Percentiles rank a stretch among this genome's conserved stretches.
Conservation (phyloP, 1,140 invertebrate species). For the Drosophila quadrilineata region DNA sequence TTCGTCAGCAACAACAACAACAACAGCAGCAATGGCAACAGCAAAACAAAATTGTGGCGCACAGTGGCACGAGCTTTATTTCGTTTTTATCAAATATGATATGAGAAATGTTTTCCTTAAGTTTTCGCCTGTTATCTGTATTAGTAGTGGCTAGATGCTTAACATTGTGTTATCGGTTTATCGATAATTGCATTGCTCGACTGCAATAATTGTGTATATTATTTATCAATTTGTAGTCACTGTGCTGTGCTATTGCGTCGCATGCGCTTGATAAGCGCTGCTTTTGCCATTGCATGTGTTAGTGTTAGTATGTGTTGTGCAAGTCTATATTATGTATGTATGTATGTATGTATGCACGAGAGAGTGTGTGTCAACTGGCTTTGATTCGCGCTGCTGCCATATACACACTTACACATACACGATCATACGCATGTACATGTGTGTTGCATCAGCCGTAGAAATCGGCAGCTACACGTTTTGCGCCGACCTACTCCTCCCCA, state of each 20-base stretch:
- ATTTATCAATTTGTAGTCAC: slow-evolving; percentile 11
- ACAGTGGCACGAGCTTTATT: slow-evolving; percentile 46
- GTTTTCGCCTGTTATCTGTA: background rate
- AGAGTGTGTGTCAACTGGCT: slow-evolving; percentile 70
- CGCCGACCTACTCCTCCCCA: slow-evolving; percentile 59
- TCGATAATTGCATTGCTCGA: background rate
- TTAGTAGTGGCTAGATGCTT: background rate
- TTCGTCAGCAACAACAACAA: slow-evolving; percentile 55
- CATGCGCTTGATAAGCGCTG: slow-evolving; percentile 66
- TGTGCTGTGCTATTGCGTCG: slow-evolving; percentile 66
- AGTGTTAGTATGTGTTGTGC: slow-evolving; percentile 19
- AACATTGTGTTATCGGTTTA: background rate
- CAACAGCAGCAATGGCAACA: slow-evolving; percentile 44
- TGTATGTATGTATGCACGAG: slow-evolving; percentile 24
- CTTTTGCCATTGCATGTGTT: slow-evolving; percentile 36
- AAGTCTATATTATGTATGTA: slow-evolving; percentile 42
- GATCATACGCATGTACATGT: too few species aligned
- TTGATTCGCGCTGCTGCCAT: slow-evolving; percentile 58
- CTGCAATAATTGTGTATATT: background rate
- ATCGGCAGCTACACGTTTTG: slow-evolving; percentile 66
- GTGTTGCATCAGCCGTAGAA: slow-evolving; percentile 77
- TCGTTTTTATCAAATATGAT: background rate
- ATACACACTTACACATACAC: too few species aligned
- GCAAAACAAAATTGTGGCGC: slow-evolving; percentile 58
- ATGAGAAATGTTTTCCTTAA: background rate